Evolutionary conservation across 2,797 vertebrate species (phyloP).

Genomic region (Pteronotus mesoamericanus): DNA sequence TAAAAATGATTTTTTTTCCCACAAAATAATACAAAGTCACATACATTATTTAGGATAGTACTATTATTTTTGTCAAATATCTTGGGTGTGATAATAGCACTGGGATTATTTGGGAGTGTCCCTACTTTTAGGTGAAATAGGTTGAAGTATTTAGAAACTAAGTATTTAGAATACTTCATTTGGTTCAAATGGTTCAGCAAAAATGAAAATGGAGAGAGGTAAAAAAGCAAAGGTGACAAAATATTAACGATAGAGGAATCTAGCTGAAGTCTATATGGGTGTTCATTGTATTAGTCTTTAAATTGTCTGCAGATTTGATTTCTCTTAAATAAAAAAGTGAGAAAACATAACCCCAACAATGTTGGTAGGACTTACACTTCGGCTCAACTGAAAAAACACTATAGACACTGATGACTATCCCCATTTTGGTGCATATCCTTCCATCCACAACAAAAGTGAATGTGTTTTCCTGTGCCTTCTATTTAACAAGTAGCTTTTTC

Average conservation of each 20-base stretch:
- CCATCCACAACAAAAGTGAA: not conserved
- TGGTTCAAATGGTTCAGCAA: not conserved
- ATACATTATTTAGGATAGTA: not conserved
- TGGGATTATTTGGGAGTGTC: not conserved
- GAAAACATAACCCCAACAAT: not conserved
- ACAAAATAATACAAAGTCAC: not conserved
- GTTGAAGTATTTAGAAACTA: not conserved
- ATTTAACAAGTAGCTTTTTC: not conserved
- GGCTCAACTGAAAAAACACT: too few species aligned
- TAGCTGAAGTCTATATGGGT: not conserved
- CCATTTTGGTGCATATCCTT: not conserved
- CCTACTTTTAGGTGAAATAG: not conserved
- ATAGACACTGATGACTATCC: not conserved
- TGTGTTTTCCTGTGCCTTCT: not conserved
- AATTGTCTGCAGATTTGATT: conserved; percentile 1
- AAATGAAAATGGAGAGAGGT: not conserved
- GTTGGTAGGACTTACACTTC: not conserved
- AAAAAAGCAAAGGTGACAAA: not conserved
- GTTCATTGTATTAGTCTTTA: not conserved
- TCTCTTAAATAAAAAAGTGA: conserved; percentile 41
- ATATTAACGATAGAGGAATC: not conserved
- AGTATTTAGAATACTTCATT: too few species aligned
- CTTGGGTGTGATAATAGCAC: not conserved
- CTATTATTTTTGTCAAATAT: not conserved
- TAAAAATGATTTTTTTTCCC: not conserved